These are phyloP conservation scores for Diadumene lineata DNA, from an alignment of 92 coral and sea anemone genomes.

Conservation along the genomic window DNA sequence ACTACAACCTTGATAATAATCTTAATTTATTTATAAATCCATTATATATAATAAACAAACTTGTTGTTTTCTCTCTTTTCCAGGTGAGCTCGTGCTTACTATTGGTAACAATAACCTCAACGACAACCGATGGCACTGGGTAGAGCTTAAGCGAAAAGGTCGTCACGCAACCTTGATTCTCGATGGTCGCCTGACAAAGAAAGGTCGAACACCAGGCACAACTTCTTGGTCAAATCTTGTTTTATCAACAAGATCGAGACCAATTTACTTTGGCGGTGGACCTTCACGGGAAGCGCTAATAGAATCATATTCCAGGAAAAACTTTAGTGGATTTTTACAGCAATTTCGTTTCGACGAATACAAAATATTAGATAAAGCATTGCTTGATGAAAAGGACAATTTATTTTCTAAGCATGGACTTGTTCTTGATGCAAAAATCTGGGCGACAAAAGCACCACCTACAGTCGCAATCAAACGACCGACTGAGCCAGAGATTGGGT, in stretches of 20 bases:
- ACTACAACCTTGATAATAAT: too few relatives aligned
- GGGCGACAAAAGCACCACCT: conserved; percentile 14
- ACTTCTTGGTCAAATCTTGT: conserved; percentile 28
- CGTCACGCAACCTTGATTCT: conserved; percentile 40
- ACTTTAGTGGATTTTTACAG: conserved; percentile 72
- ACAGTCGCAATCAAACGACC: conserved; percentile 18
- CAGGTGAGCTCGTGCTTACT: conserved; percentile 36
- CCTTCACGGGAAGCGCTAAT: conserved; percentile 37
- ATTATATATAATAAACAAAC: too few relatives aligned
- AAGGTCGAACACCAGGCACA: conserved; percentile 26
- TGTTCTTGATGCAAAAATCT: conserved; percentile 52
- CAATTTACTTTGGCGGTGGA: conserved; percentile 66
- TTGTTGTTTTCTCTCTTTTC: too few relatives aligned
- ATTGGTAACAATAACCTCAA: conserved; percentile 20
- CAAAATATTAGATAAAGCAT: conserved; percentile 51
- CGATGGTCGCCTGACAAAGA: conserved; percentile 30
- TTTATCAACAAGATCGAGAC: conserved; percentile 16
- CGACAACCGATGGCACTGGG: conserved; percentile 66
- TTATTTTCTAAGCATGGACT: conserved; percentile 59
- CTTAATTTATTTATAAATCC: too few relatives aligned
- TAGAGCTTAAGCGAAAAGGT: conserved; percentile 44
- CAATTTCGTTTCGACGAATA: conserved; percentile 65
- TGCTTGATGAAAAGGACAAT: conserved; percentile 37
- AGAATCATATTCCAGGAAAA: conserved; percentile 49
- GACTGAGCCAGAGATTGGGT: conserved; percentile 13